Percentiles rank a stretch among this genome's conserved stretches.
Conservation (phyloP, 1,140 invertebrate genomes). For the Tetramorium alpestre region DNA sequence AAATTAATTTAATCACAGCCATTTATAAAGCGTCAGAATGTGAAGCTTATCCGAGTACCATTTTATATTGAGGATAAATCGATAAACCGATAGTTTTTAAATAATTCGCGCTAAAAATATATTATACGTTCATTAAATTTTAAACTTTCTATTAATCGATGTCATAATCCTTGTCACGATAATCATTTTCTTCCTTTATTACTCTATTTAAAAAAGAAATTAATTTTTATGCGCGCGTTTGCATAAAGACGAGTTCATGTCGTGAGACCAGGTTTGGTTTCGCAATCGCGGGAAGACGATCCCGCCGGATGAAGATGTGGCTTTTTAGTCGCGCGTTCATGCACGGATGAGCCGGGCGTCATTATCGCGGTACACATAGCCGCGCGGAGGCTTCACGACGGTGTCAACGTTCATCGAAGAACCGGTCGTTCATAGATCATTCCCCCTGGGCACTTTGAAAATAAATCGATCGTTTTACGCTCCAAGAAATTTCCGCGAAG, state of each 20-base stretch:
- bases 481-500: constrained; percentile 44
- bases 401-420: constrained; percentile 67
- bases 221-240: neutral
- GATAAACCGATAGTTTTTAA: neutral
- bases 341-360: neutral
- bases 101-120: neutral
- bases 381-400: constrained; percentile 63
- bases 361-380: constrained; percentile 28
- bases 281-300: neutral
- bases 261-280: neutral
- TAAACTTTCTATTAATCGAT: neutral
- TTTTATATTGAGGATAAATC: neutral
- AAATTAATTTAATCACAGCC: neutral
- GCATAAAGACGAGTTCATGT: neutral
- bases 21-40: neutral
- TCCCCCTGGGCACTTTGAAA: constrained; percentile 36
- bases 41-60: neutral
- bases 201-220: neutral
- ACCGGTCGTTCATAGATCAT: constrained; percentile 76
- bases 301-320: neutral
- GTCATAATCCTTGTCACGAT: neutral
- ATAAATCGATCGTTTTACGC: constrained; percentile 49
- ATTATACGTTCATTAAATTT: neutral
- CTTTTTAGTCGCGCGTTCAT: neutral
- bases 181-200: neutral